phyloP scores from a whole-genome alignment of 2,888 invertebrate genomes.

The Caradrina clavipalpis region DNA sequence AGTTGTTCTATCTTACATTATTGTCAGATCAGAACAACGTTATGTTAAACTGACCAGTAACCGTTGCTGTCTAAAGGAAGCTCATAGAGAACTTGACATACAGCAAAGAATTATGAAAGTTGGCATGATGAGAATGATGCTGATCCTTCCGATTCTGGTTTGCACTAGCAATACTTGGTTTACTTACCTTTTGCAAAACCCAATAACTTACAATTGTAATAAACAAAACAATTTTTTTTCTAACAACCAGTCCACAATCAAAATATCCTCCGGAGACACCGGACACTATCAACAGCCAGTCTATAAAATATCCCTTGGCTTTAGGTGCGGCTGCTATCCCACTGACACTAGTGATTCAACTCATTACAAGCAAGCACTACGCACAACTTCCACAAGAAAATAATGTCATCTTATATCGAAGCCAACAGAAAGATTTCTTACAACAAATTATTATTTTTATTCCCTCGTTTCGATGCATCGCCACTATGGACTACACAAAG shows the following conservation, averaged over 20 bases:
- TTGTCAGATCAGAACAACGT: too few species aligned
- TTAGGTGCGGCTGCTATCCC: too few species aligned
- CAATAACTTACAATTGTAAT: slow-evolving; percentile 16
- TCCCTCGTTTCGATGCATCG: background rate
- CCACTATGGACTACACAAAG: slow-evolving; percentile 42
- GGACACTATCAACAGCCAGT: slow-evolving; percentile 17
- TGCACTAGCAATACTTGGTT: slow-evolving; percentile 9
- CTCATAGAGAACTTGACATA: too few species aligned
- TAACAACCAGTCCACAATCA: slow-evolving; percentile 44
- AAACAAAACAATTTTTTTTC: slow-evolving; percentile 14
- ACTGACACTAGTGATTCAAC: too few species aligned
- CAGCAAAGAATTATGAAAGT: background rate
- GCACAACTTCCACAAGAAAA: background rate
- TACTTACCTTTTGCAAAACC: slow-evolving; percentile 26
- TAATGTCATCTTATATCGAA: background rate
- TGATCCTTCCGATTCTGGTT: background rate
- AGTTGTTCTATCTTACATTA: too few species aligned
- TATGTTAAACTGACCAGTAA: too few species aligned
- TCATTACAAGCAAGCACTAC: too few species aligned
- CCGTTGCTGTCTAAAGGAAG: too few species aligned
- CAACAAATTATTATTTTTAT: background rate
- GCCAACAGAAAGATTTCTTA: too few species aligned
- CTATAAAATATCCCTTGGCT: background rate
- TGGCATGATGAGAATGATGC: too few species aligned
- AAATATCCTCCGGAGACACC: slow-evolving; percentile 30